These are phyloP conservation scores for Melitaea athalia DNA, from an alignment of 2,888 invertebrate genomes.

Conservation along the genomic window DNA sequence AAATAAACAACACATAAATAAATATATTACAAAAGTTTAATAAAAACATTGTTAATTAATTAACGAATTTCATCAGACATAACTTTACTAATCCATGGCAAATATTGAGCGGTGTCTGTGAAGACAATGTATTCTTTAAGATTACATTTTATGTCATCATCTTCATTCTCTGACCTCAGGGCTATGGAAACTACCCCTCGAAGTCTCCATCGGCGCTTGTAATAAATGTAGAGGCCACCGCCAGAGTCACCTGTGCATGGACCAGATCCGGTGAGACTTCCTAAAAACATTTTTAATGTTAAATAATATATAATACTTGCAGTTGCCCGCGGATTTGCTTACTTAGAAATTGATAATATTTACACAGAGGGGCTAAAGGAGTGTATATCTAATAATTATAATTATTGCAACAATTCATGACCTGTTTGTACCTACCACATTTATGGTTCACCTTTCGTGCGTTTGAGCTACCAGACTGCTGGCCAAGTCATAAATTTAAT, in stretches of 20 bases:
- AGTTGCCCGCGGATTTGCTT: too few species aligned
- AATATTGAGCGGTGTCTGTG: constrained; percentile 83
- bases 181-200: constrained; percentile 77
- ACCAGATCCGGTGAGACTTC: constrained; percentile 73
- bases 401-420: too few species aligned
- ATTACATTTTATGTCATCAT: constrained; percentile 77
- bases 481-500: too few species aligned
- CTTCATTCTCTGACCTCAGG: constrained; percentile 59
- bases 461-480: too few species aligned
- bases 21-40: constrained; percentile 4
- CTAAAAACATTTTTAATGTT: constrained; percentile 50
- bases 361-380: too few species aligned
- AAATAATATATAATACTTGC: too few species aligned
- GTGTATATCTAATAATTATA: too few species aligned
- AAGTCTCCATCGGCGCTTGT: constrained; percentile 70
- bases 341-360: too few species aligned
- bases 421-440: too few species aligned
- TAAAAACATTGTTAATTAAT: constrained; percentile 21
- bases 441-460: too few species aligned
- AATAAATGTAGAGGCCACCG: constrained; percentile 76
- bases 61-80: constrained; percentile 38
- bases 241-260: constrained; percentile 84
- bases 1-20: constrained; percentile 9
- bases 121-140: constrained; percentile 84
- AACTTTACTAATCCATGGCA: constrained; percentile 75